Percentiles rank a stretch among this genome's conserved stretches.
phyloP scores from a whole-genome alignment of 2,113 vertebrate genomes.

The Chrysochloris asiatica region DNA sequence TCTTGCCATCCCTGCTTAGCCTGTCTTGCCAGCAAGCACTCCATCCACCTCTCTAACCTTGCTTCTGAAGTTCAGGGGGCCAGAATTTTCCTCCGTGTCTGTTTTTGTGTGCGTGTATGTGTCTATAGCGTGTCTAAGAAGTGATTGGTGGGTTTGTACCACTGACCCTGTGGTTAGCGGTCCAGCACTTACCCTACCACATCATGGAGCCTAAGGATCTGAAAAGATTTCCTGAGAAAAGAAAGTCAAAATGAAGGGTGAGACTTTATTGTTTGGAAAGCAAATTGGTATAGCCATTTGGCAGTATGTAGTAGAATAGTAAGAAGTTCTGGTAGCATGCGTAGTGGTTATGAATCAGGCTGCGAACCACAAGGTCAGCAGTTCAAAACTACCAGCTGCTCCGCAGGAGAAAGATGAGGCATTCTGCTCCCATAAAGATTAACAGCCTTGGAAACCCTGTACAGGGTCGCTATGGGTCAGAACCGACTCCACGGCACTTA shows the following conservation, averaged over 20 bases:
- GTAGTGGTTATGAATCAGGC: not conserved
- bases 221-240: not conserved
- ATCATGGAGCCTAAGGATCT: conserved; percentile 38
- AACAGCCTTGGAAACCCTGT: not conserved
- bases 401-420: not conserved
- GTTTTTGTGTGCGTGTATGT: too few species aligned
- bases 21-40: too few species aligned
- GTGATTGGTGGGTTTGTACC: too few species aligned
- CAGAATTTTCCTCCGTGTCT: too few species aligned
- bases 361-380: not conserved
- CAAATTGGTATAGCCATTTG: not conserved
- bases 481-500: not conserved
- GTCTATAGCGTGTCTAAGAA: too few species aligned
- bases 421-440: not conserved
- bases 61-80: too few species aligned
- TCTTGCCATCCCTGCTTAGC: too few species aligned
- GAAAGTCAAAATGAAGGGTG: not conserved
- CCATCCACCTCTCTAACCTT: too few species aligned
- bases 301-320: not conserved
- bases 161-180: too few species aligned
- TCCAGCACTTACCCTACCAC: too few species aligned
- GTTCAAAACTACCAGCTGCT: not conserved
- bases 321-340: not conserved
- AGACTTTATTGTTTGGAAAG: not conserved
- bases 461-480: not conserved